These are phyloP conservation scores for Ochropleura plecta DNA, from an alignment of 2,888 invertebrate genomes.

Conservation along the genomic window DNA sequence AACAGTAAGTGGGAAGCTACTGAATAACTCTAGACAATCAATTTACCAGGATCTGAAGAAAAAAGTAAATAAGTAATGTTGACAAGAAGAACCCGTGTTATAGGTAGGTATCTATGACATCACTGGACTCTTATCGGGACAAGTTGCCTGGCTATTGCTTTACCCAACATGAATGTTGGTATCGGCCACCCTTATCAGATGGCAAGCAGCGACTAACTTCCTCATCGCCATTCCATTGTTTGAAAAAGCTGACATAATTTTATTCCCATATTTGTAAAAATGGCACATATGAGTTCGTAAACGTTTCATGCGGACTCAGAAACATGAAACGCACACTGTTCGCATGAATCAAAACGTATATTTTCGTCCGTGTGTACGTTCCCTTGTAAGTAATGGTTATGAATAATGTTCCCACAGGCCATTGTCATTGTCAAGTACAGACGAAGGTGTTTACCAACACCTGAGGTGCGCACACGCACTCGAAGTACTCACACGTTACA, in stretches of 20 bases:
- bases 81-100: not conserved
- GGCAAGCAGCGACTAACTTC: not conserved
- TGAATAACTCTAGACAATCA: not conserved
- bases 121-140: not conserved
- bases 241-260: not conserved
- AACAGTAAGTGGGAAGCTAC: not conserved
- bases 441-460: slow-evolving; percentile 35
- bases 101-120: not conserved
- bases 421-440: slow-evolving; percentile 39
- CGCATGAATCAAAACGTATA: not conserved
- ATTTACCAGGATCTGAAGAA: not conserved
- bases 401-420: slow-evolving; percentile 19
- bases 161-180: not conserved
- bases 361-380: not conserved
- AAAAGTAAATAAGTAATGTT: not conserved
- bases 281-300: not conserved
- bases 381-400: not conserved
- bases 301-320: not conserved
- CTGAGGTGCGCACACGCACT: not conserved
- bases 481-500: not conserved
- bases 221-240: not conserved
- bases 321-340: not conserved
- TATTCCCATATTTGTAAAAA: not conserved
- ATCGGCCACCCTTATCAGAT: not conserved
- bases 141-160: not conserved